Evolutionary conservation across 2,113 vertebrate species (phyloP), one percentile per base, ranked within the genome.

Genomic region (Romanogobio albipinnatus): DNA sequence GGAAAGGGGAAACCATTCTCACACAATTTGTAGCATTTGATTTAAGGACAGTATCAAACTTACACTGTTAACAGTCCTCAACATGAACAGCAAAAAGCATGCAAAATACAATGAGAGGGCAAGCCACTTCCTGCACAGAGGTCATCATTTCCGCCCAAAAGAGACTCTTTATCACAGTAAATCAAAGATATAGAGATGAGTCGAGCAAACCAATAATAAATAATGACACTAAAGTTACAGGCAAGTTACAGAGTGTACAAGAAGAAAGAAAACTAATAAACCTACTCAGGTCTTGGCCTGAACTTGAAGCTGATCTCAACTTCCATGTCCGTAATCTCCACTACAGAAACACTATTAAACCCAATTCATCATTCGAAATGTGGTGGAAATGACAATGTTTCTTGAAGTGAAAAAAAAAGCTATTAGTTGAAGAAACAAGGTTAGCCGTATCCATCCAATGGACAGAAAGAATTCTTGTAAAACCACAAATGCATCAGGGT

Each of bases 91-190:
- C 22, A 47, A 47, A 47, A 47, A 24, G 43, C 1, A 0, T 80
- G 77, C 8, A 19, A 64, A 79, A 80, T 47, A 29, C 0, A 11
- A 15, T 59, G 22, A 79, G 15, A 47, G 24, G 13, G 14, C 58
- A 64, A 80, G 39, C 77, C 39, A 80, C 62, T 85, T 85, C 83
- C 83, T 85, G 49, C 7, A 29, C 10, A 79, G 83, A 53, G 29
- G 75, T 84, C 75, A 79, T 71, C 9, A 59, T 61, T 79, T 71
- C 76, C 76, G 26, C 15, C 19, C 1, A 1, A 64, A 61, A 15
- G 24, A 2, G 58, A 26, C 62, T 64, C 13, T 26, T 79, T 45
- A 56, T 77, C 74, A 39, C 39, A 84, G 19, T 15, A 45, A 8
- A 84, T 70, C 36, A 59, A 39, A 29, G n/a, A 26, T 26, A 43